Conservation (phyloP, 92 coral and sea anemone genomes). For the Epizoanthus scotinus region DNA sequence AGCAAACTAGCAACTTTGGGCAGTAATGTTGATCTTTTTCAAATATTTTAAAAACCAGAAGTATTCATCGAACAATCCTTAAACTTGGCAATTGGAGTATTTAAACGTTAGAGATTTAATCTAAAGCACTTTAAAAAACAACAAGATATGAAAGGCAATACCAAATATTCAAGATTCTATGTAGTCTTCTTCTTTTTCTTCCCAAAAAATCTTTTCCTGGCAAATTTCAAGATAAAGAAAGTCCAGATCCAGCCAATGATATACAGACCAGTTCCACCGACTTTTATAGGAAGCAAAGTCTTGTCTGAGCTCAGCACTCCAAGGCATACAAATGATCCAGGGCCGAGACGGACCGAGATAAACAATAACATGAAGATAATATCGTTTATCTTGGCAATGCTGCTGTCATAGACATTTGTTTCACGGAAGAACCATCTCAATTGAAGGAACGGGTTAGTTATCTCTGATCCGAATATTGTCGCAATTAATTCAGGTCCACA, state of each 20-base stretch:
- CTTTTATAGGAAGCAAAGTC: constrained; percentile 69
- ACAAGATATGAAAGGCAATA: no score
- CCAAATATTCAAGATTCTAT: not conserved
- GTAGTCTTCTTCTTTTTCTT: constrained; percentile 41
- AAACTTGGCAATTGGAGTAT: no score
- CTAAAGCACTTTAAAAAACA: no score
- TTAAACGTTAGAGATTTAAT: no score
- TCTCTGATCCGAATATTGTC: constrained; percentile 88
- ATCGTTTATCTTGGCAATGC: constrained; percentile 82
- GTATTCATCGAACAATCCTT: no score
- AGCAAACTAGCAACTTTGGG: no score
- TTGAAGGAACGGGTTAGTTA: constrained; percentile 93
- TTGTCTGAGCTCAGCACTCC: constrained; percentile 59
- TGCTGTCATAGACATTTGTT: constrained; percentile 69
- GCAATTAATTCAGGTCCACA: constrained; percentile 94
- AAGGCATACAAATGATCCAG: constrained; percentile 74
- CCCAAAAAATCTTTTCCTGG: constrained; percentile 82
- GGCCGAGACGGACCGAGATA: constrained; percentile 81
- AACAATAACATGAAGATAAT: constrained; percentile 77
- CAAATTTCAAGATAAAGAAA: constrained; percentile 71
- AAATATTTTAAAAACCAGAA: no score
- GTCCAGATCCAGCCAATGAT: constrained; percentile 85
- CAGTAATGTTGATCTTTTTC: no score
- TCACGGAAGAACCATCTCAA: constrained; percentile 95
- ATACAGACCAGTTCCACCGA: constrained; percentile 84